Conservation (phyloP, 1,140 invertebrate genomes). For the Plectus sambesii region DNA sequence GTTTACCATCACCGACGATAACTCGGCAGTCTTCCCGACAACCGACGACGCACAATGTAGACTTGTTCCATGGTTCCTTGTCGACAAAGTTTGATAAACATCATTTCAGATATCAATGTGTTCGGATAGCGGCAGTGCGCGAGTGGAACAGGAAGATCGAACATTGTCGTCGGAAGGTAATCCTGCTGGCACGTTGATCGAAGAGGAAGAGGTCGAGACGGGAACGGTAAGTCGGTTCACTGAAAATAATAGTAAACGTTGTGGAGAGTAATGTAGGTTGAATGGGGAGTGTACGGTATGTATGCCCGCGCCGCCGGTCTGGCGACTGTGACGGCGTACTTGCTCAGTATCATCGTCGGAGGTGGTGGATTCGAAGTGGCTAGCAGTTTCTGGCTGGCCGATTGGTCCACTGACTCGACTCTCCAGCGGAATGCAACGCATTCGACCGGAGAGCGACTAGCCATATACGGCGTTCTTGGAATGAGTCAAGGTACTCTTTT, state of each 20-base stretch:
- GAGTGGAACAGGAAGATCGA: no score
- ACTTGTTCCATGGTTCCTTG: conserved; percentile 12
- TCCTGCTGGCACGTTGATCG: conserved; percentile 17
- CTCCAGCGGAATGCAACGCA: conserved; percentile 3
- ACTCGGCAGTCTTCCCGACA: no score
- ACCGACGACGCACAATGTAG: no score
- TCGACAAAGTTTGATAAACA: background rate
- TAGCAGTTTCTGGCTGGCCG: conserved; percentile 45
- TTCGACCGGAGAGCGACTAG: conserved; percentile 19
- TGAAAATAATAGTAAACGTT: conserved; percentile 1
- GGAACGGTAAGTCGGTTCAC: conserved; percentile 29
- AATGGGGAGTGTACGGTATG: conserved; percentile 40
- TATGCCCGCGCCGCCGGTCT: conserved; percentile 45
- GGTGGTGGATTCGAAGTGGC: conserved; percentile 41
- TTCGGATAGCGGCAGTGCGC: no score
- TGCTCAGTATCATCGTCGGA: conserved; percentile 33
- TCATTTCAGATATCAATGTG: no score
- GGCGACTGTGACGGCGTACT: conserved; percentile 21
- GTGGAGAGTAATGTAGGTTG: no score
- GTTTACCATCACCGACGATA: no score
- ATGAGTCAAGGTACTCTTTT: conserved; percentile 35
- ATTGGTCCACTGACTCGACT: conserved; percentile 46
- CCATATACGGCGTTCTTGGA: conserved; percentile 38
- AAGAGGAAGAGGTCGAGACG: conserved; percentile 39
- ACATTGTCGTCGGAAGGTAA: no score